phyloP scores from a whole-genome alignment of 2,888 invertebrate genomes.

The Himalopsyche japonica region DNA sequence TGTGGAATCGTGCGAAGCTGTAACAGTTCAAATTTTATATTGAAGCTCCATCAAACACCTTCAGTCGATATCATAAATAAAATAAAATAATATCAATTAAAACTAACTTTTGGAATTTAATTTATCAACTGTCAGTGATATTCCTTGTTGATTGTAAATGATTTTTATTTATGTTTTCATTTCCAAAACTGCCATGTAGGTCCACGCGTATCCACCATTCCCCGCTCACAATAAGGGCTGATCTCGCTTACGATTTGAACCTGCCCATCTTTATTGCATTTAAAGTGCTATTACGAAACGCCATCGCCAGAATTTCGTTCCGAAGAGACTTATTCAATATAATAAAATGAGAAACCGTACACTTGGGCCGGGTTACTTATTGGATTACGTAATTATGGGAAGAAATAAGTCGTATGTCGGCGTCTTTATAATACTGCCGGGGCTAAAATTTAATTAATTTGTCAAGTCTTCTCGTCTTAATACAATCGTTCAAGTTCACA shows the following conservation, averaged over 20 bases:
- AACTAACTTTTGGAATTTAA: too few relatives aligned
- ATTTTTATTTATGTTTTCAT: background rate
- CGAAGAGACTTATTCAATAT: constrained; percentile 1
- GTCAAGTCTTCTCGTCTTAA: background rate
- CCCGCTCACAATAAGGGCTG: background rate
- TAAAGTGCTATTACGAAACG: constrained; percentile 8
- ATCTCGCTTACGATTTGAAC: constrained; percentile 3
- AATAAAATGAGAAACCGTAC: constrained; percentile 2
- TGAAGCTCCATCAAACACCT: too few relatives aligned
- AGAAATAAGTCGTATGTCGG: background rate
- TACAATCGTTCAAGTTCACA: background rate
- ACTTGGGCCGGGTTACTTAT: background rate
- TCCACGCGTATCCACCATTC: background rate
- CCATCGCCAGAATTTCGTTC: background rate
- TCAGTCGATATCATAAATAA: too few relatives aligned
- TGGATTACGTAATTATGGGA: constrained; percentile 5
- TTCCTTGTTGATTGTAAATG: too few relatives aligned
- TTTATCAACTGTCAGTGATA: too few relatives aligned
- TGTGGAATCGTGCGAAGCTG: too few relatives aligned
- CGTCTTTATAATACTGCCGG: background rate
- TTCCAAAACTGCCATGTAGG: background rate
- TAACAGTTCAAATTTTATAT: too few relatives aligned
- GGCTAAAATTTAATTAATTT: background rate
- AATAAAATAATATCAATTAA: too few relatives aligned
- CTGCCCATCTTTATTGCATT: constrained; percentile 9